Base-by-base conservation (phyloP, 1,140 invertebrate species). In the Mesaphorura yosii region DNA sequence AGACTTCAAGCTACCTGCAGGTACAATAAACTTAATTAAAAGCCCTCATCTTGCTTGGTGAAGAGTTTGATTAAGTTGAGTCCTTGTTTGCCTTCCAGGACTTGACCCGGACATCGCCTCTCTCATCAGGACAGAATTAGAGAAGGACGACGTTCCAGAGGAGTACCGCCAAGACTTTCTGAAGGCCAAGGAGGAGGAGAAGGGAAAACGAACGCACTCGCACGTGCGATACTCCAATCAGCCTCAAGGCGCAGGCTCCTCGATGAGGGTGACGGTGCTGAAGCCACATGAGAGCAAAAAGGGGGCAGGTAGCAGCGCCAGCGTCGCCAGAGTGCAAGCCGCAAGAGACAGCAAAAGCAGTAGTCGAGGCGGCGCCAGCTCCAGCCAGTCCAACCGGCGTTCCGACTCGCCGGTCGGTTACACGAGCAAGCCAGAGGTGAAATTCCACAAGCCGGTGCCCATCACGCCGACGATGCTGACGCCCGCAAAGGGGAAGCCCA, bases 101-200 rank as follows among this genome's bases (percentile, higher is more conserved):
- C 27, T 62, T 17, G 60, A 62, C 37, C 60, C 60, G 0, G 60
- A 62, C 51, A 62, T 62, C 49, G 57, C 57, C 10, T 51, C 60
- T 5, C 15, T 62, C 2, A 22, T 62, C 1, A 53, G 53, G 38
- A 41, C 57, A 1, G 57, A 62, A 41, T 27, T 62, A 48, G 57
- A 59, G 25, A 58, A 62, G 39, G 60, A 62, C 27, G 57, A 62
- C 42, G 57, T 59, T 23, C 60, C 57, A 15, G 54, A 57, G 29
- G 57, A 62, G 37, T 53, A 57, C 29, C 28, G 60, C 4, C 42
- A 59, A 34, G 58, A 59, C 15, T 60, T 60, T 39, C 25, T 46
- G 15, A 48, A 49, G 14, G 41, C 48, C 10, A 34, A 45, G 25
- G 46, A 50, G 22, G 34, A 54, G 31, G 28, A 44, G 41, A 54